Evolutionary conservation across 2,797 vertebrate genomes (phyloP), one percentile per base, ranked within the genome.

Genomic region (Chaetophractus vellerosus): DNA sequence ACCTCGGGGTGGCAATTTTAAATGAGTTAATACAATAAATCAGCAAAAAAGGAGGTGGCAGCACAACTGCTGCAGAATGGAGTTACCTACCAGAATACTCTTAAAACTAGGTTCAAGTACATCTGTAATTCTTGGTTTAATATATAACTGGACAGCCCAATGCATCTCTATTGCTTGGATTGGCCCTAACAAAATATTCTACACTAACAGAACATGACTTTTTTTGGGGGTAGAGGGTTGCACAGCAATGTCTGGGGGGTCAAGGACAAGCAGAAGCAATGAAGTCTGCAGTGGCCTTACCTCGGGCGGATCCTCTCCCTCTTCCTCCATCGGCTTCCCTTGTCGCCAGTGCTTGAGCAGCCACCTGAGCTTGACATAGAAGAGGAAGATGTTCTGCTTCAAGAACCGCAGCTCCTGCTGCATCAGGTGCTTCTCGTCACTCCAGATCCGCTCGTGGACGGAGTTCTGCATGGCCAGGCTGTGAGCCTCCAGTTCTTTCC

Each of bases 291-390:
- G 36, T 0, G 2, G 16, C 31, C 0, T 94, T 98, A 99, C 99
- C 99, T 99, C 99, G 0, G 98, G 33, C 0, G 98, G 38, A 1
- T 97, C 96, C 8, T 98, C 97, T 72, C 98, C 98, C 76, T 99
- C 99, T 11, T 98, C 98, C 26, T 99, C 99, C 33, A 98, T 97
- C 93, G 98, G 98, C 94, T 98, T 99, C 72, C 99, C 98, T 61
- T 99, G 99, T 95, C 99, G 98, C 99, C 99, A 99, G 96, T 99
- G 99, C 93, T 98, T 99, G 28, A 99, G 99, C 96, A 99, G 98
- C 99, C 99, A 99, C 95, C 99, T 98, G 93, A 99, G 99, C 98
- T 99, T 99, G 98, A 99, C 99, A 82, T 99, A 99, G 94, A 99
- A 98, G 72, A 99, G 98, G 98, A 99, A 98, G 63, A 99, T 99